Percentiles rank a stretch among this genome's conserved stretches.
Conservation (phyloP, 1,140 invertebrate genomes). For the Nomia melanderi region DNA sequence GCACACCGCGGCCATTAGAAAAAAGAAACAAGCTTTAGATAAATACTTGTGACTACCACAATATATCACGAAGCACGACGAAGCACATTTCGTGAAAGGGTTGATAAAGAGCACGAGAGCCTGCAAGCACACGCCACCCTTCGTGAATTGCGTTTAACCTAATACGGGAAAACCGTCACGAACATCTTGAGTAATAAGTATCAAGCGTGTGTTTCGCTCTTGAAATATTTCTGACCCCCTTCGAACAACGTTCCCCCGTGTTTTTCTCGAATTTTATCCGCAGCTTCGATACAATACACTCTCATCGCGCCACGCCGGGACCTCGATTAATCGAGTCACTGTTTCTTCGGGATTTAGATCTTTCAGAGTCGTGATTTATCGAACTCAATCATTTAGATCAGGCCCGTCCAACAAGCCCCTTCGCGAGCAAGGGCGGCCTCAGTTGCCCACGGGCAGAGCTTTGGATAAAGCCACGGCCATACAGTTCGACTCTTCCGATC, state of each 20-base stretch:
- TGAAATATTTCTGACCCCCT: conserved; percentile 8
- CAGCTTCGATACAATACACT: not conserved
- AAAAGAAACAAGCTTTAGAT: conserved; percentile 35
- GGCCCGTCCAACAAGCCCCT: no score
- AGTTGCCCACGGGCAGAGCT: no score
- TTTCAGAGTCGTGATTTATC: no score
- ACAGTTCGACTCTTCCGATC: no score
- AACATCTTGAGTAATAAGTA: conserved; percentile 50
- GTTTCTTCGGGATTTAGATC: no score
- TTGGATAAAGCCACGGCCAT: no score
- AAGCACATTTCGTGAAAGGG: conserved; percentile 51
- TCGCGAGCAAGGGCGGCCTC: no score
- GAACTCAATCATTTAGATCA: no score
- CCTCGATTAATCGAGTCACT: no score
- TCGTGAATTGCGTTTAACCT: conserved; percentile 61
- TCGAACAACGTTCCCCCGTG: not conserved
- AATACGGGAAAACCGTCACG: conserved; percentile 64
- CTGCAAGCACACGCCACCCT: conserved; percentile 53
- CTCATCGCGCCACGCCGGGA: not conserved
- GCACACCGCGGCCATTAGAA: conserved; percentile 24
- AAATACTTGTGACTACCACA: conserved; percentile 57
- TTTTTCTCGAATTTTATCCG: not conserved
- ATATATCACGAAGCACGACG: conserved; percentile 44
- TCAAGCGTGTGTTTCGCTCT: conserved; percentile 18
- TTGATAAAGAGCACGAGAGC: conserved; percentile 64